phyloP scores from a whole-genome alignment of 2,888 invertebrate genomes.

The Acronicta alni region DNA sequence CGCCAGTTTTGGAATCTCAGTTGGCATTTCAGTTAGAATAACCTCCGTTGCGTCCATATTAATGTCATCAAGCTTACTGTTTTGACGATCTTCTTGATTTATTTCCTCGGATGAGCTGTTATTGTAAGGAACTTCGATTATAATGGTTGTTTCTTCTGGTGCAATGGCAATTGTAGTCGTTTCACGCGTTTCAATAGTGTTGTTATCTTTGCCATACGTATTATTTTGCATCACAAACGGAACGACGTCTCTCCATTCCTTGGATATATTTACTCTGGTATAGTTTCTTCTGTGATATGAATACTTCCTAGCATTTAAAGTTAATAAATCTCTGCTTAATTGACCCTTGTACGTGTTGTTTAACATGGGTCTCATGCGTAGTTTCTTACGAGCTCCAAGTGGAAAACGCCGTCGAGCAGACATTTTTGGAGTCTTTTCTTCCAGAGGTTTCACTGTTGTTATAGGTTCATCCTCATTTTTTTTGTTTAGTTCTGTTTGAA shows the following conservation, averaged over 20 bases:
- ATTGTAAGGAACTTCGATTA: conserved; percentile 15
- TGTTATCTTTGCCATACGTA: conserved; percentile 55
- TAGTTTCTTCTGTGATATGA: conserved; percentile 71
- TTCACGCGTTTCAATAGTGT: conserved; percentile 50
- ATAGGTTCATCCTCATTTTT: conserved; percentile 38
- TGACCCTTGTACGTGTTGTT: conserved; percentile 75
- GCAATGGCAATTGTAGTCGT: conserved; percentile 53
- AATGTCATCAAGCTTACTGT: conserved; percentile 50
- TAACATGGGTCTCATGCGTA: conserved; percentile 73
- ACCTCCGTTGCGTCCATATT: conserved; percentile 46
- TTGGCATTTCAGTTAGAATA: conserved; percentile 40
- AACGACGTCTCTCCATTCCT: conserved; percentile 73
- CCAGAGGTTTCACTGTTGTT: conserved; percentile 42
- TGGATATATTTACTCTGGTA: conserved; percentile 72
- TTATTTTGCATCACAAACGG: conserved; percentile 66
- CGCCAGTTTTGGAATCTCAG: conserved; percentile 43
- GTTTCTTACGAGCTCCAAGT: conserved; percentile 70
- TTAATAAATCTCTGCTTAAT: conserved; percentile 77
- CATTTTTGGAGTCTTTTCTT: conserved; percentile 56
- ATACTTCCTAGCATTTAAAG: conserved; percentile 74
- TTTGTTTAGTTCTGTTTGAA: conserved; percentile 24
- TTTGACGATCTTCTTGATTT: conserved; percentile 30
- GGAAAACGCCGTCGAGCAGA: conserved; percentile 67
- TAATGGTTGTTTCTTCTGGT: conserved; percentile 43
- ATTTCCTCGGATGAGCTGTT: conserved; percentile 38